Percentiles rank a stretch among this genome's conserved stretches.
Conservation (phyloP, 2,888 invertebrate species). For the Mythimna loreyi region DNA sequence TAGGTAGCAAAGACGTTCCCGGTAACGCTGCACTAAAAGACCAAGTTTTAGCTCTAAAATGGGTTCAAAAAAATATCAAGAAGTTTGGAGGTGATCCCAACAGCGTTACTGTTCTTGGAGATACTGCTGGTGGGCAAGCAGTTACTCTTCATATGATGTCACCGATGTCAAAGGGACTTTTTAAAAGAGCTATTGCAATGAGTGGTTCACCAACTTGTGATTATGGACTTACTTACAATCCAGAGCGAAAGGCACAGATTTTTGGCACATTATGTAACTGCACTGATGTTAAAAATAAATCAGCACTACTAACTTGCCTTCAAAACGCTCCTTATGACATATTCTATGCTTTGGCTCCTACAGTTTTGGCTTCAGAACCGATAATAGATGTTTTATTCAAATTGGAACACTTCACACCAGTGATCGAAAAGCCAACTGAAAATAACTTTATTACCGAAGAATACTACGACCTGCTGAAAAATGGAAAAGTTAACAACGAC, state of each 20-base stretch:
- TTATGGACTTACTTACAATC: constrained; percentile 57
- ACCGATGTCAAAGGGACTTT: constrained; percentile 76
- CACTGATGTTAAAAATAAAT: constrained; percentile 52
- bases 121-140: constrained; percentile 75
- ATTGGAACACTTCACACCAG: constrained; percentile 63
- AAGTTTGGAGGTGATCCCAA: constrained; percentile 75
- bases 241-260: constrained; percentile 65
- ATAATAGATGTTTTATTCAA: constrained; percentile 23
- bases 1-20: constrained; percentile 87
- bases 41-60: constrained; percentile 74
- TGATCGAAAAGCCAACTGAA: constrained; percentile 65
- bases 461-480: constrained; percentile 62
- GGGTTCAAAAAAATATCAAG: constrained; percentile 73
- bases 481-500: constrained; percentile 79
- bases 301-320: constrained; percentile 70
- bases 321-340: constrained; percentile 66
- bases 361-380: constrained; percentile 23
- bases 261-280: constrained; percentile 70
- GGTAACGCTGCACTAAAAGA: constrained; percentile 91
- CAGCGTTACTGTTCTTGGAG: constrained; percentile 74
- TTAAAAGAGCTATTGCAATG: constrained; percentile 75
- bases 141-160: constrained; percentile 71
- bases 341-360: constrained; percentile 62
- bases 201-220: constrained; percentile 75
- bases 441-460: constrained; percentile 68